Conservation (phyloP, 2,113 vertebrate genomes). For the Asarcornis scutulata region DNA sequence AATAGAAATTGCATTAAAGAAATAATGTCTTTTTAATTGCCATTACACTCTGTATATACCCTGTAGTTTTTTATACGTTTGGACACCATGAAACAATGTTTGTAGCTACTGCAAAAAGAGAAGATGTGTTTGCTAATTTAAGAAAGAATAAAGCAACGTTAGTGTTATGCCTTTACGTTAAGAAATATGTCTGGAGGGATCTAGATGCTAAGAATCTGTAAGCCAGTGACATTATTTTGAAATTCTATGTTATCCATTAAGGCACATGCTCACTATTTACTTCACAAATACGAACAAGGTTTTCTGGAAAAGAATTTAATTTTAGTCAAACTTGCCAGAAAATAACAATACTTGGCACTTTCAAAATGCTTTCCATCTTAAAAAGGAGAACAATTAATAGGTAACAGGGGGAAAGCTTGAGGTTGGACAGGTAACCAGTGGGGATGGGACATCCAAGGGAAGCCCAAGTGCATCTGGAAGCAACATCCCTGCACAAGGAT, state of each 20-base stretch:
- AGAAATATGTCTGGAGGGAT: conserved; percentile 14
- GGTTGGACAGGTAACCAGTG: not conserved
- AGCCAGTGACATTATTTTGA: not conserved
- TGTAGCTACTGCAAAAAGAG: not conserved
- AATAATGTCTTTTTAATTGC: conserved; percentile 29
- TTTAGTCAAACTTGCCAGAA: not conserved
- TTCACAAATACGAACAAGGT: not conserved
- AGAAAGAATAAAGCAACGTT: not conserved
- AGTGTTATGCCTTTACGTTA: not conserved
- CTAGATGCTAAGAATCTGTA: conserved; percentile 3
- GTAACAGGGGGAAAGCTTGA: accelerated
- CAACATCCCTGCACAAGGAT: not conserved
- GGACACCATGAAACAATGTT: conserved; percentile 4
- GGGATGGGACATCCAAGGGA: not conserved
- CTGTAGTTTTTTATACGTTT: not conserved
- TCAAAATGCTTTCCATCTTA: not conserved
- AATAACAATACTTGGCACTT: not conserved
- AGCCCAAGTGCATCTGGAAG: not conserved
- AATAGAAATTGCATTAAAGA: conserved; percentile 29
- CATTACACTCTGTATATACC: not conserved
- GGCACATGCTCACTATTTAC: not conserved
- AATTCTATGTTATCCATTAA: not conserved
- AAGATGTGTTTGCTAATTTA: conserved; percentile 17
- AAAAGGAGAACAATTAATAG: not conserved
- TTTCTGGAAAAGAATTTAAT: not conserved